phyloP scores from a whole-genome alignment of 2,113 vertebrate genomes.

The Silurus asotus region DNA sequence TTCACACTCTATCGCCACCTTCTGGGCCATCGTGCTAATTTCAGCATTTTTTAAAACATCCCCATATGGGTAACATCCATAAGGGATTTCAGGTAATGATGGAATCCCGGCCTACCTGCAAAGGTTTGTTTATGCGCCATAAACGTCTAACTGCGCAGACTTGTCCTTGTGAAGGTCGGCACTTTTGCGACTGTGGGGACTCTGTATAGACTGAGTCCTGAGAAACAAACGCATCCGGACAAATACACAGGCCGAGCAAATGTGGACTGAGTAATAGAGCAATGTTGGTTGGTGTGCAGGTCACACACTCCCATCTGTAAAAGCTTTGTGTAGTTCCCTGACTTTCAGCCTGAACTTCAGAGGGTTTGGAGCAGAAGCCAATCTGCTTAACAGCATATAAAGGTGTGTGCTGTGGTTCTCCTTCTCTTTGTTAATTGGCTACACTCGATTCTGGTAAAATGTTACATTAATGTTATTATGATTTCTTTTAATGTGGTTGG shows the following conservation, averaged over 20 bases:
- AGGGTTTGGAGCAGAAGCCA: background rate
- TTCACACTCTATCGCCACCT: background rate
- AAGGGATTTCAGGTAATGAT: background rate
- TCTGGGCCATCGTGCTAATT: background rate
- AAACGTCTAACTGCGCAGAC: background rate
- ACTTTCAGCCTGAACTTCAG: background rate
- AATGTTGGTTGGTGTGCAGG: slow-evolving; percentile 6
- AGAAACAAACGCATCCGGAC: background rate
- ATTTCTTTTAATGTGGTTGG: too few species aligned
- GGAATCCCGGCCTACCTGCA: background rate
- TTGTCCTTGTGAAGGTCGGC: background rate
- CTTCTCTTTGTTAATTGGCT: too few species aligned
- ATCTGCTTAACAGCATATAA: too few species aligned
- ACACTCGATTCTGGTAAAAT: background rate
- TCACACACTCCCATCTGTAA: background rate
- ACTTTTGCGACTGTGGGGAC: background rate
- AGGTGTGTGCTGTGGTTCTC: too few species aligned
- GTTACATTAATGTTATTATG: background rate
- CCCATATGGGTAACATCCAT: background rate
- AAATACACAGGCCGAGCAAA: background rate
- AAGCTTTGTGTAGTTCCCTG: background rate
- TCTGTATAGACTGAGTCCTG: background rate
- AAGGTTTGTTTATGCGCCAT: background rate
- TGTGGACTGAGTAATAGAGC: background rate
- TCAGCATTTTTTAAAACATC: background rate